Percentiles rank a stretch among this genome's conserved stretches.
These are phyloP conservation scores for Girardinichthys multiradiatus DNA, from an alignment of 2,113 vertebrate genomes.

Conservation along the genomic window DNA sequence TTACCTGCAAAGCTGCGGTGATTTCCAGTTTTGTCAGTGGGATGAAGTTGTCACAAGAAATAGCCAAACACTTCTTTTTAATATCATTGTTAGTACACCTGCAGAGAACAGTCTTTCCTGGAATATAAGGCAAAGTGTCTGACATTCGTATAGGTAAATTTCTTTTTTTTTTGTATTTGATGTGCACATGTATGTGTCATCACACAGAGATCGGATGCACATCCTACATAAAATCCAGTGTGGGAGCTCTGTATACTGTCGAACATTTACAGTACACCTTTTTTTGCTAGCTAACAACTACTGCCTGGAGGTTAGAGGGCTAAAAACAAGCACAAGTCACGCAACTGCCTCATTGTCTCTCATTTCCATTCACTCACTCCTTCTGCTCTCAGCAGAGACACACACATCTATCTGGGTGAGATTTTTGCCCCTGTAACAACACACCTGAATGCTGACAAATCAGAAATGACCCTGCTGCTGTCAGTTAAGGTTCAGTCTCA, in stretches of 20 bases:
- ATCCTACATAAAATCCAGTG: neutral
- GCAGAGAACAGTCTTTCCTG: neutral
- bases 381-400: neutral
- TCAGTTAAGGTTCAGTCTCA: conserved; percentile 19
- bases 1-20: neutral
- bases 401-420: conserved; percentile 41
- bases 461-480: conserved; percentile 26
- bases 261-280: conserved; percentile 76
- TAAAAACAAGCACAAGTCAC: conserved; percentile 79
- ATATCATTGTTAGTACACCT: neutral
- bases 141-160: too few species aligned
- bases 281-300: conserved; percentile 77
- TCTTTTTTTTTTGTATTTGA: too few species aligned
- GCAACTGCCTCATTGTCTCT: conserved; percentile 61
- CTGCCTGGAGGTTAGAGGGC: conserved; percentile 60
- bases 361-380: conserved; percentile 17
- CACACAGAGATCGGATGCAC: neutral
- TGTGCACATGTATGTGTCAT: neutral
- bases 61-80: neutral
- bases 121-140: neutral
- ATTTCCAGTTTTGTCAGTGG: conserved; percentile 6
- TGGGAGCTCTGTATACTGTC: conserved; percentile 69
- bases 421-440: conserved; percentile 67
- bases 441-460: conserved; percentile 19
- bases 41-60: conserved; percentile 6